Evolutionary conservation across 2,113 vertebrate species (phyloP), one percentile per base, ranked within the genome.

Genomic region (Melanostigma gelatinosum): DNA sequence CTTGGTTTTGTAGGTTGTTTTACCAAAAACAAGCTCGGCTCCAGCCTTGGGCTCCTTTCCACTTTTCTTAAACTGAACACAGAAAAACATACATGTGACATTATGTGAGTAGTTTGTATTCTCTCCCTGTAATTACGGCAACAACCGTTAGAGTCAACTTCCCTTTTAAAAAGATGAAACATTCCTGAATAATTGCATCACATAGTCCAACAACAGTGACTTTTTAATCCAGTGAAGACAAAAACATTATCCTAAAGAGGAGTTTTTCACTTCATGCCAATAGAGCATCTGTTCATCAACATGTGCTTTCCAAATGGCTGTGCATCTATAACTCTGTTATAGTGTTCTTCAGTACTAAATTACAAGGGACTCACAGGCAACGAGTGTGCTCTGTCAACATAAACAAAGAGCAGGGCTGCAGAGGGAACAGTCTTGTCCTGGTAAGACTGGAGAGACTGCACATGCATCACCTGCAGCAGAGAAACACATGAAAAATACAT

Each of bases 391-490:
- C 94, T 93, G 44, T 97, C 97, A 86, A 98, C 10, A 15, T 95
- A 96, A 40, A 98, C 87, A 1, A 95, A 97, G 10, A 98, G 93
- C 57, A 98, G 93, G 0, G 96, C 97, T 0, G 95, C 93, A 0
- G 97, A 92, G 60, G 96, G 95, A 42, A 94, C 88, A 0, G 94
- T 85, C 36, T 95, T 96, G 82, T 96, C 96, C 36, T 94, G 84
- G 8, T 95, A 96, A 29, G 95, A 94, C 80, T 95, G 94, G 61
- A 94, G 79, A 54, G 94, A 93, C 88, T 95, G 96, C 40, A 95
- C 77, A 87, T 93, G 91, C 87, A 96, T 93, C 54, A 96, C 96
- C 96, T 97, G 92, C 27, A 57, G 79, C 13, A 52, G 36, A 46
- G 29, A 66, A 79, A 27, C 74, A 81, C 62, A 84, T 27, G 2